phyloP scores from a whole-genome alignment of 2,888 invertebrate genomes.

The Eupithecia insigniata region DNA sequence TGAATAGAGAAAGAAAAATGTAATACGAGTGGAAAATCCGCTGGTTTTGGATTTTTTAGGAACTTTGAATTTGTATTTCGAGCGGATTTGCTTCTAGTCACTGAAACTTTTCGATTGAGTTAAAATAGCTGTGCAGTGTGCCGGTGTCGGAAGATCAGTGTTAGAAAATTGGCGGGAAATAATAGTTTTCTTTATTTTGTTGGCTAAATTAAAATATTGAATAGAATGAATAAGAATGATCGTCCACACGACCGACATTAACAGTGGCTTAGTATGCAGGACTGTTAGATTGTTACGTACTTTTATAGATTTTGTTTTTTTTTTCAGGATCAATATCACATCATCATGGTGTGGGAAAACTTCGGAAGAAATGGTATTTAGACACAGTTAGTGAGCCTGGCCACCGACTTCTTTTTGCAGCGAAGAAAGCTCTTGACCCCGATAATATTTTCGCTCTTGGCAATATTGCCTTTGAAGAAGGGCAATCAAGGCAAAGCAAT shows the following conservation, averaged over 20 bases:
- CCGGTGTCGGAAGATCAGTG: too few relatives aligned
- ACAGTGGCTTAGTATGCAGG: neutral
- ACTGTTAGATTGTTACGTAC: neutral
- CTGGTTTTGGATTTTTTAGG: too few relatives aligned
- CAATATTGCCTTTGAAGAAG: constrained; percentile 84
- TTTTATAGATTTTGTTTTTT: neutral
- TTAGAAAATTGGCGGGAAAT: too few relatives aligned
- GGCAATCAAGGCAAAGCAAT: constrained; percentile 39
- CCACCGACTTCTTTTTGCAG: constrained; percentile 89
- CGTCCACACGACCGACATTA: neutral
- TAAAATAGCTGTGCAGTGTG: too few relatives aligned
- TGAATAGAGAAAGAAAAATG: too few relatives aligned
- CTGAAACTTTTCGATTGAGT: too few relatives aligned
- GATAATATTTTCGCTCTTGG: constrained; percentile 96
- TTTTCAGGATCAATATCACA: constrained; percentile 92
- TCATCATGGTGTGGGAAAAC: constrained; percentile 98
- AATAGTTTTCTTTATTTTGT: too few relatives aligned
- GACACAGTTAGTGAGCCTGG: constrained; percentile 93
- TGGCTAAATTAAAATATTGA: too few relatives aligned
- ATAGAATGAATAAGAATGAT: constrained; percentile 7
- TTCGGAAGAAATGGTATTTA: constrained; percentile 93
- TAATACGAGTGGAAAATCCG: too few relatives aligned
- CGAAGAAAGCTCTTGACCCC: constrained; percentile 95
- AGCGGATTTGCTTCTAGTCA: too few relatives aligned
- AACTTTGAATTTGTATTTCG: too few relatives aligned